Evolutionary conservation across 1,140 invertebrate genomes (phyloP).

Genomic region (Drosophila leontia): DNA sequence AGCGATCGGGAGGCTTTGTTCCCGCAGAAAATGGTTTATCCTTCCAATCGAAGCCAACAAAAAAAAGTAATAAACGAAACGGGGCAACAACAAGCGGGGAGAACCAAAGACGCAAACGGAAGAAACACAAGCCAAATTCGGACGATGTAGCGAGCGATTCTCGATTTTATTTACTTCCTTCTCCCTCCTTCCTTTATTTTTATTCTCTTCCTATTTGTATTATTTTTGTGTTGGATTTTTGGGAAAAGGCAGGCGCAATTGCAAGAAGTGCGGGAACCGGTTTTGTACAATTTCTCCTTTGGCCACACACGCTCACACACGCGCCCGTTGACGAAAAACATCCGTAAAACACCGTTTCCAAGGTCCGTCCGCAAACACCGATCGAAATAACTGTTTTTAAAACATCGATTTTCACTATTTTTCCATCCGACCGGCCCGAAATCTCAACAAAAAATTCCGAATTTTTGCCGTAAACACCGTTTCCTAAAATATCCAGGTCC

Average conservation of each 20-base stretch:
- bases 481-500: no score
- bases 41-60: constrained; percentile 2
- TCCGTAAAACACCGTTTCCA: constrained; percentile 1
- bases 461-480: no score
- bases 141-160: constrained; percentile 7
- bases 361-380: not conserved
- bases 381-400: not conserved
- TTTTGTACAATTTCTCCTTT: constrained; percentile 52
- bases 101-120: constrained; percentile 7
- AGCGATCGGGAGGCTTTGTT: constrained; percentile 6
- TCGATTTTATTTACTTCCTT: constrained; percentile 21
- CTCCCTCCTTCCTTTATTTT: constrained; percentile 1
- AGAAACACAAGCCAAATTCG: constrained; percentile 8
- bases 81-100: constrained; percentile 2
- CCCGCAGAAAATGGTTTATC: constrained; percentile 17
- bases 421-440: not conserved
- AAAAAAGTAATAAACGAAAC: constrained; percentile 3
- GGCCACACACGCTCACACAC: constrained; percentile 18
- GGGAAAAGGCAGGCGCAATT: constrained; percentile 18
- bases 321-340: constrained; percentile 18
- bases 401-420: not conserved
- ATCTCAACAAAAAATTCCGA: not conserved
- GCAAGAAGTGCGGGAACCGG: constrained; percentile 32
- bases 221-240: constrained; percentile 16
- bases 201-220: constrained; percentile 13